Evolutionary conservation across 2,113 vertebrate genomes (phyloP), one percentile per base, ranked within the genome.

Genomic region (Kryptolebias marmoratus): DNA sequence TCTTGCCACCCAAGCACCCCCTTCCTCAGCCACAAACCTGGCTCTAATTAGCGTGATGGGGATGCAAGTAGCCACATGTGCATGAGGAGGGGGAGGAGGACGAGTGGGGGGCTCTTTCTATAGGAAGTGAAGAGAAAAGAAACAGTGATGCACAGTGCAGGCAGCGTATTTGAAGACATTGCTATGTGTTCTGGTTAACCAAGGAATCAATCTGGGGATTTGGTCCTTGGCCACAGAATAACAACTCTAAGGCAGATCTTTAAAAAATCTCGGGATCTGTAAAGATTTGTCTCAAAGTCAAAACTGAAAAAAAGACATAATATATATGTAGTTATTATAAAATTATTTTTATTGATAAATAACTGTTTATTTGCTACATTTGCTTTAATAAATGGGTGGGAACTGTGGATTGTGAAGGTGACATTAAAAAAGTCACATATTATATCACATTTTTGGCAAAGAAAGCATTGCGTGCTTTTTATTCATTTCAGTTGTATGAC

Each of bases 21-120:
- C 68, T 63, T 71, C 69, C 68, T 61, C 80, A 58, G 80, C 88
- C 87, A 78, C 82, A 93, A 92, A 90, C 83, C 93, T 95, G 94
- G 92, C 83, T 94, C 90, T 93, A 86, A 94, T 94, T 95, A 94
- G 64, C 67, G 71, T 85, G 88, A 91, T 88, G 90, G 86, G 87
- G 85, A 89, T 86, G 86, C 83, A 16, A 91, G 89, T 88, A 87
- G 86, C 92, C 80, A 81, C 91, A 87, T 90, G 88, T 91, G 89
- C 86, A 65, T 30, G 60, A 81, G 75, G 72, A 87, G 73, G 76
- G 77, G 85, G 81, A 47, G 75, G 15, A 9, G 59, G 39, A 14
- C 71, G 47, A 11, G 73, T 47, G 64, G 59, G 74, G 77, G 79
- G 55, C 80, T 76, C 68, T 66, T 67, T 62, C 76, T 77, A 71